Evolutionary conservation across 1,140 invertebrate species (phyloP).

Genomic region (Magallana gigas): DNA sequence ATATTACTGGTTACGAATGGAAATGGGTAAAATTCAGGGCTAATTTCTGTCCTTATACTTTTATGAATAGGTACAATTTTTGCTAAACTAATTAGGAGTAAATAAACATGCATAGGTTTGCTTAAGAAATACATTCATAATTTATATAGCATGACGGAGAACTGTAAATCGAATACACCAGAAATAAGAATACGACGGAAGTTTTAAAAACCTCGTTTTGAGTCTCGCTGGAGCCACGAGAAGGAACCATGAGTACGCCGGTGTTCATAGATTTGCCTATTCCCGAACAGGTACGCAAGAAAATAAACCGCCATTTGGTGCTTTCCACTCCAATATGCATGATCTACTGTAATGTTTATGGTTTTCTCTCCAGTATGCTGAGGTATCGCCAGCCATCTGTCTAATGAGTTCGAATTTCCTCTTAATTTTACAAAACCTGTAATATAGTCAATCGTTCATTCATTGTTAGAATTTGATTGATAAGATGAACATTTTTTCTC

Average conservation of each 20-base stretch:
- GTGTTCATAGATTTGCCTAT: conserved; percentile 79
- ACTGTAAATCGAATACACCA: too few species aligned
- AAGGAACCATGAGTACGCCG: conserved; percentile 65
- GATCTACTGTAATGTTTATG: neutral
- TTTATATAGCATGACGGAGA: too few species aligned
- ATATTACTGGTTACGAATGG: too few species aligned
- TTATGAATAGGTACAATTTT: too few species aligned
- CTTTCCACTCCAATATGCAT: neutral
- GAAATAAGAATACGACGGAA: neutral
- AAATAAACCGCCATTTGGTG: neutral
- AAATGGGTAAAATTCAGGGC: too few species aligned
- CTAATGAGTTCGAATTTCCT: neutral
- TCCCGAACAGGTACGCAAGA: conserved; percentile 74
- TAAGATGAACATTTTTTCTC: too few species aligned
- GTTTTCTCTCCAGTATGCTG: neutral
- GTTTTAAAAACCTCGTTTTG: neutral
- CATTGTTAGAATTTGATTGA: too few species aligned
- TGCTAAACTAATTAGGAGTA: too few species aligned
- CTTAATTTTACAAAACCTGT: neutral
- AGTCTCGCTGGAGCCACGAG: conserved; percentile 18
- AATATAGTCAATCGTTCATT: too few species aligned
- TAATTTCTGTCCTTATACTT: too few species aligned
- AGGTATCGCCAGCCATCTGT: neutral
- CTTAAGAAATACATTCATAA: too few species aligned
- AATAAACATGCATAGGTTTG: too few species aligned